These are phyloP conservation scores for Tupaia chinensis DNA, from an alignment of 2,113 vertebrate species.

Conservation along the genomic window DNA sequence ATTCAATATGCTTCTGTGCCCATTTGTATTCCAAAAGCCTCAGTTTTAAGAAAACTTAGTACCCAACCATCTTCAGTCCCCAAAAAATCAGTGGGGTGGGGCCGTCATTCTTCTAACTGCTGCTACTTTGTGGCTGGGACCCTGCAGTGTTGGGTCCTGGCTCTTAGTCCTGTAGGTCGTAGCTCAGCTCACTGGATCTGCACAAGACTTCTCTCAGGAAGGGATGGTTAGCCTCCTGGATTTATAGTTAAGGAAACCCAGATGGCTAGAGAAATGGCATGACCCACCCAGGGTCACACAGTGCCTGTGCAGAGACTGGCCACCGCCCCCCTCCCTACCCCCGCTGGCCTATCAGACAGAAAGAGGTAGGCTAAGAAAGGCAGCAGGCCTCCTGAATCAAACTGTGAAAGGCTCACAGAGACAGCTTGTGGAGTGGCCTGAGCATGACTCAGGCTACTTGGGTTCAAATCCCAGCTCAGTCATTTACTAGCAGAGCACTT, in stretches of 20 bases:
- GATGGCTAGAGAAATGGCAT: background rate
- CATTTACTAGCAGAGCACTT: background rate
- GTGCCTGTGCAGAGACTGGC: background rate
- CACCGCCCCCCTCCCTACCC: background rate
- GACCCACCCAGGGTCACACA: background rate
- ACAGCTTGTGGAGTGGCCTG: background rate
- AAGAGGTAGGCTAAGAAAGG: too few relatives aligned
- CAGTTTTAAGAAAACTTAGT: background rate
- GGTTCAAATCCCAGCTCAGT: background rate
- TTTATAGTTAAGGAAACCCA: background rate
- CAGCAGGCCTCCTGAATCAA: fast-evolving
- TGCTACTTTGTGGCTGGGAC: fast-evolving
- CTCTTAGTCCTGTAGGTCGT: background rate
- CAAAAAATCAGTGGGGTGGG: background rate
- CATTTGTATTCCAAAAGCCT: background rate
- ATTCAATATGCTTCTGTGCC: background rate
- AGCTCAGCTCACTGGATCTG: background rate
- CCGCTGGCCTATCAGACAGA: background rate
- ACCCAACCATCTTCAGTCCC: background rate
- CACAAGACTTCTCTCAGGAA: background rate
- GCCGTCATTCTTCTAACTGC: fast-evolving
- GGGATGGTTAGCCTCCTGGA: background rate
- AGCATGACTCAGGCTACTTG: background rate
- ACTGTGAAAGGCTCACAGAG: fast-evolving
- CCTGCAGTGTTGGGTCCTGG: background rate